Percentiles rank a stretch among this genome's conserved stretches.
Evolutionary conservation across 2,113 vertebrate genomes (phyloP).

Genomic region (Anhinga anhinga): DNA sequence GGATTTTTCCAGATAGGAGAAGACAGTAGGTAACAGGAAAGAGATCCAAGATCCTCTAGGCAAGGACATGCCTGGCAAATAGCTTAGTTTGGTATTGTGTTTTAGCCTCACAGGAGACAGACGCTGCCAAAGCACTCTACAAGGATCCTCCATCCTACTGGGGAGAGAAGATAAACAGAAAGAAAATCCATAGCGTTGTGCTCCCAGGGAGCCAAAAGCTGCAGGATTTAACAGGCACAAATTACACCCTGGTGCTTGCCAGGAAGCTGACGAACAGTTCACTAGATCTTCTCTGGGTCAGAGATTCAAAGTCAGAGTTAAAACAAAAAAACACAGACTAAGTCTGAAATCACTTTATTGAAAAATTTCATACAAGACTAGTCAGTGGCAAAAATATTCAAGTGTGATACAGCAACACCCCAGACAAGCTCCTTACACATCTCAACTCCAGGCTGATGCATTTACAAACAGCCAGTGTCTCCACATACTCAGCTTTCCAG

Average conservation of each 20-base stretch:
- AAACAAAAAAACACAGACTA: neutral
- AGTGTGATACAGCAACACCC: neutral
- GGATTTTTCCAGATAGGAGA: neutral
- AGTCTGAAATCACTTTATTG: slow-evolving; percentile 41
- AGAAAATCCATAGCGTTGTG: neutral
- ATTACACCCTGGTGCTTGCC: neutral
- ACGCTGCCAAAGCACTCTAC: neutral
- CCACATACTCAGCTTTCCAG: neutral
- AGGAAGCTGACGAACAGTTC: neutral
- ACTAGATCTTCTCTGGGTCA: neutral
- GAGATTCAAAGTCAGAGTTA: neutral
- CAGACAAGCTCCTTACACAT: neutral
- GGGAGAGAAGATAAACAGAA: neutral
- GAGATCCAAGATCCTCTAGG: neutral
- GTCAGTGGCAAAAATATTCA: neutral
- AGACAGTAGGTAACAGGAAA: neutral
- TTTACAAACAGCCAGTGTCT: neutral
- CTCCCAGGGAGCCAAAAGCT: neutral
- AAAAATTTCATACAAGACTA: neutral
- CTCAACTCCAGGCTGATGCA: neutral
- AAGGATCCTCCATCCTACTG: neutral
- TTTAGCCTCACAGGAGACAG: neutral
- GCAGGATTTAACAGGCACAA: neutral
- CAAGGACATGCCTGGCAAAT: neutral
- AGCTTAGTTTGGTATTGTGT: neutral